Percentiles rank a stretch among this genome's conserved stretches.
Conservation (phyloP, 2,797 vertebrate genomes). For the Orestias chungarensis region DNA sequence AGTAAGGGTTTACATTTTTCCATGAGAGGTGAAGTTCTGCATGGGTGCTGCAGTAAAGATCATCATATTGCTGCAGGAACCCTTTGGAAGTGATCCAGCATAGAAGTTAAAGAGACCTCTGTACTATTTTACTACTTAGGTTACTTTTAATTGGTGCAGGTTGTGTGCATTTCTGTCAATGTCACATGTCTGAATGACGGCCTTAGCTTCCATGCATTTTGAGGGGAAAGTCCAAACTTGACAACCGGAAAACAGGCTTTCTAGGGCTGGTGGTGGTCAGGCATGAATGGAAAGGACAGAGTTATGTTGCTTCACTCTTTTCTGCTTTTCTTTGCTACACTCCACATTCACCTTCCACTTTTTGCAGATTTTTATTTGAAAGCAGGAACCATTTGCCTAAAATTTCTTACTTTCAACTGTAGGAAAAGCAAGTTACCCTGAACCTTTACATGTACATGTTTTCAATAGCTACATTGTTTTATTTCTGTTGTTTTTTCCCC, state of each 20-base stretch:
- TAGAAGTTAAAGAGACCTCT: no score
- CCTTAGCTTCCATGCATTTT: neutral
- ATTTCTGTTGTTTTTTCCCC: neutral
- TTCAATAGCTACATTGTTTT: neutral
- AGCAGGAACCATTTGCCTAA: no score
- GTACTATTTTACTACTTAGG: neutral
- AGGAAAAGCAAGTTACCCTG: neutral
- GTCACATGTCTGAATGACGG: neutral
- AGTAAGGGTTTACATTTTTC: neutral
- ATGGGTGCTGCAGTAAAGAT: neutral
- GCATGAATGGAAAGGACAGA: neutral
- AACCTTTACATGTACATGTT: neutral
- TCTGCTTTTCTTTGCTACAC: slow-evolving; percentile 24
- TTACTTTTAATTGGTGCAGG: neutral
- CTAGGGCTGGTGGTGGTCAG: neutral
- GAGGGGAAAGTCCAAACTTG: neutral
- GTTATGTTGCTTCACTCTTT: slow-evolving; percentile 11
- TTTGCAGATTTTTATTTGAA: neutral
- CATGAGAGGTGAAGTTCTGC: neutral
- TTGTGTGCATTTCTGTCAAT: neutral
- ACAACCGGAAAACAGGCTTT: neutral
- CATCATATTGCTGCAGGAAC: neutral
- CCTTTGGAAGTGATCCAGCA: neutral
- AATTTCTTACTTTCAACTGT: neutral
- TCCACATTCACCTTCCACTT: neutral